These are phyloP conservation scores for Leucoma salicis DNA, from an alignment of 2,888 invertebrate genomes.

Conservation along the genomic window DNA sequence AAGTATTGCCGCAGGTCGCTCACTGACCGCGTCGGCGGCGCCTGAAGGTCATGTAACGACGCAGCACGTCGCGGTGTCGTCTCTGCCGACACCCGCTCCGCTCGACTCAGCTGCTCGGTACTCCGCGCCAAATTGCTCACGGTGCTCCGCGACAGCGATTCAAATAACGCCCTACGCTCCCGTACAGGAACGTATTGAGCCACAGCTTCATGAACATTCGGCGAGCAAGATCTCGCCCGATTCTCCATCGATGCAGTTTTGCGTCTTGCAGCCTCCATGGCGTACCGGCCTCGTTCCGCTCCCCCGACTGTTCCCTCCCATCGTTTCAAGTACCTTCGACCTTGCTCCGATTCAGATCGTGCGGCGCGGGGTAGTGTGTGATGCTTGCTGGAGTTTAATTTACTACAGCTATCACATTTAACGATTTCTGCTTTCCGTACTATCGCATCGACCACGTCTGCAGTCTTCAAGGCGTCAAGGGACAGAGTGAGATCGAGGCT, in stretches of 20 bases:
- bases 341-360: conserved; percentile 66
- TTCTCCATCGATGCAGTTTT: conserved; percentile 69
- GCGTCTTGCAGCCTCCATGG: conserved; percentile 68
- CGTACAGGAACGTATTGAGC: conserved; percentile 87
- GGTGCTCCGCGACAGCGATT: conserved; percentile 84
- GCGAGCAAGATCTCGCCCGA: conserved; percentile 73
- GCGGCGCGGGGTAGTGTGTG: conserved; percentile 73
- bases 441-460: conserved; percentile 68
- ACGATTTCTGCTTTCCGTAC: conserved; percentile 68
- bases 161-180: conserved; percentile 86
- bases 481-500: conserved; percentile 79
- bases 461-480: conserved; percentile 74
- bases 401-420: conserved; percentile 74
- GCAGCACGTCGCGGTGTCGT: conserved; percentile 83
- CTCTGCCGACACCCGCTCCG: conserved; percentile 42
- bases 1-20: conserved; percentile 87
- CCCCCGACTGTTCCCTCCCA: conserved; percentile 73
- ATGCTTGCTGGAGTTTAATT: conserved; percentile 60
- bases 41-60: conserved; percentile 85
- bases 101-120: conserved; percentile 80
- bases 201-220: conserved; percentile 68
- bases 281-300: conserved; percentile 64
- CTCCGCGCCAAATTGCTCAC: conserved; percentile 83
- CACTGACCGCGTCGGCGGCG: conserved; percentile 80
- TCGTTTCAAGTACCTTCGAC: conserved; percentile 69